Percentiles rank a stretch among this genome's conserved stretches.
Conservation (phyloP, 2,888 invertebrate species). For the Caenorhabditis panamensis region DNA sequence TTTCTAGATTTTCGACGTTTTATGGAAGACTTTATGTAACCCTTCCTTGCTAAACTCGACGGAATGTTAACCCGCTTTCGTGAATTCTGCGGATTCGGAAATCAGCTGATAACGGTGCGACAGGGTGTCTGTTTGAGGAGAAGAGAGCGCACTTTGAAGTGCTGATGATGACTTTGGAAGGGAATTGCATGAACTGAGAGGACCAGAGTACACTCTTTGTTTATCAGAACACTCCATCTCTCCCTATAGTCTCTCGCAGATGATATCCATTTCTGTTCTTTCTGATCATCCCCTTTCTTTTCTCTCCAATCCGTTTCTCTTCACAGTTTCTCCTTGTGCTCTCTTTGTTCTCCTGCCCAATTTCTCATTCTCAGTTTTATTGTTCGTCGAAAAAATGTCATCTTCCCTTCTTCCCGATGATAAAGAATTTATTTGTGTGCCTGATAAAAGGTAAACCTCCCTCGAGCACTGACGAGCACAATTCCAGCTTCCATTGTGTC, state of each 20-base stretch:
- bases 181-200: too few species aligned
- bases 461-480: conserved; percentile 3
- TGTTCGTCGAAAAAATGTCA: conserved; percentile 47
- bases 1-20: too few species aligned
- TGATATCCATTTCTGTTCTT: conserved; percentile 1
- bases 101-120: conserved; percentile 21
- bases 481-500: too few species aligned
- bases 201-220: conserved; percentile 14
- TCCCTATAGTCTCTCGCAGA: neutral
- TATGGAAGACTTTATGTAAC: too few species aligned
- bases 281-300: neutral
- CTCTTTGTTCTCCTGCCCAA: conserved; percentile 17
- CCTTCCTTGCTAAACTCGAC: too few species aligned
- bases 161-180: conserved; percentile 2
- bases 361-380: conserved; percentile 32
- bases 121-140: neutral
- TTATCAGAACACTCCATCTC: conserved; percentile 17
- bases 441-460: conserved; percentile 24
- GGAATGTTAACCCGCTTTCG: conserved; percentile 13
- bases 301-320: neutral
- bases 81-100: conserved; percentile 5
- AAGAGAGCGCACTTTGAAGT: neutral
- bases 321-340: neutral
- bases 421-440: conserved; percentile 32
- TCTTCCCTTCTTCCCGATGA: conserved; percentile 18